Conservation (phyloP, 2,113 vertebrate species). For the Salvator merianae region DNA sequence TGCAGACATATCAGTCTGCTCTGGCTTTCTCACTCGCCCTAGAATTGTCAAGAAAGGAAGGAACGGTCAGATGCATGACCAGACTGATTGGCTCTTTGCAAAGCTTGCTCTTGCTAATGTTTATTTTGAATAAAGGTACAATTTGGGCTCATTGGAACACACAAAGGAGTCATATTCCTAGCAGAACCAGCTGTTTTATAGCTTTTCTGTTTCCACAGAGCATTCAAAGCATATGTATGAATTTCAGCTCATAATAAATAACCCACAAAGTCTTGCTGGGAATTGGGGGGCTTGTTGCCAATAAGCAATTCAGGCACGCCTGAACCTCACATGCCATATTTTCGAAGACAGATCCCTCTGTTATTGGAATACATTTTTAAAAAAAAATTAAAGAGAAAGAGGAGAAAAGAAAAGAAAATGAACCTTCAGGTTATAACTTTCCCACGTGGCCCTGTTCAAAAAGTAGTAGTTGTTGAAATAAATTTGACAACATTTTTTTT, state of each 20-base stretch:
- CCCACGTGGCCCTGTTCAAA: not conserved
- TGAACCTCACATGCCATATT: not conserved
- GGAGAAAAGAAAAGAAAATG: not conserved
- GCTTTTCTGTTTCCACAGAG: conserved; percentile 22
- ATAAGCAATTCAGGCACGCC: not conserved
- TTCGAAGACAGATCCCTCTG: conserved; percentile 11
- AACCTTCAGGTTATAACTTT: conserved; percentile 10
- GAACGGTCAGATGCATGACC: not conserved
- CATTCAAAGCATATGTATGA: not conserved
- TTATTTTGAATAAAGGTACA: not conserved
- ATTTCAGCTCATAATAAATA: conserved; percentile 25
- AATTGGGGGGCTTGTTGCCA: not conserved
- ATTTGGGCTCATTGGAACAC: not conserved
- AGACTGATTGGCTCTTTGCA: not conserved
- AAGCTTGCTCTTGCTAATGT: conserved; percentile 11
- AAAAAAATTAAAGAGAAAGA: not conserved
- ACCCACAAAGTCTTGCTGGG: not conserved
- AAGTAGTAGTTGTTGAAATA: no score
- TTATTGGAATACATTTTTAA: not conserved
- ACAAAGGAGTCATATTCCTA: conserved; percentile 14
- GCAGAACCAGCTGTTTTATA: conserved; percentile 24
- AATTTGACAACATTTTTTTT: no score
- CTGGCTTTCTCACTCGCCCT: not conserved
- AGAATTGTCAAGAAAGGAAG: not conserved
- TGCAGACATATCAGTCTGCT: no score